Evolutionary conservation across 2,797 vertebrate genomes (phyloP).

Genomic region (Diplodus sargus): DNA sequence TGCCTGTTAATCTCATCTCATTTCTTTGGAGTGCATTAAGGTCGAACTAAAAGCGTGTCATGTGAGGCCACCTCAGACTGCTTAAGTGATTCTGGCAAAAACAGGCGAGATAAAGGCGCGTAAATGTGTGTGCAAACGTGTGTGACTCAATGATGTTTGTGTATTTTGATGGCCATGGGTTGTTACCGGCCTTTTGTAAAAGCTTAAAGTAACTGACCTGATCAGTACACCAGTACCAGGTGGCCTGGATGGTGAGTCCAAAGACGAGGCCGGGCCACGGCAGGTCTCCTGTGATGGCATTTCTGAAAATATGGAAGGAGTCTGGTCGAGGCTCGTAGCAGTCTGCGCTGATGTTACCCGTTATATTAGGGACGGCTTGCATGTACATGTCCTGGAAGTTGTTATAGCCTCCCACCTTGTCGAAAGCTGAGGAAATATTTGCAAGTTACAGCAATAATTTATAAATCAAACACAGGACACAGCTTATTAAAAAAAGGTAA

Average conservation of each 20-base stretch:
- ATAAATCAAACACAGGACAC: neutral
- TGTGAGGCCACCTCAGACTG: conserved; percentile 6
- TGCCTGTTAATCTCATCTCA: conserved; percentile 52
- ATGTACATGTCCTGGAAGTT: conserved; percentile 89
- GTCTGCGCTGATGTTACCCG: conserved; percentile 24
- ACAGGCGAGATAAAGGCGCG: conserved; percentile 29
- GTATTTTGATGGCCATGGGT: conserved; percentile 28
- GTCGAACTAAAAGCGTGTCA: conserved; percentile 48
- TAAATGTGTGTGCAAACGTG: conserved; percentile 21
- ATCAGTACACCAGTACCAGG: conserved; percentile 97
- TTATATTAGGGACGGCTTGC: conserved; percentile 83
- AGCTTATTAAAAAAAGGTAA: too few species aligned
- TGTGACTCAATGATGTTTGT: conserved; percentile 19
- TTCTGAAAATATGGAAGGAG: conserved; percentile 92
- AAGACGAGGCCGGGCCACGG: conserved; percentile 93
- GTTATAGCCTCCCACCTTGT: conserved; percentile 90
- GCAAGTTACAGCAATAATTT: conserved; percentile 5
- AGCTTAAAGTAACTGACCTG: conserved; percentile 86
- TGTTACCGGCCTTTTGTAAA: conserved; percentile 2
- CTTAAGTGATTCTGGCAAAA: conserved; percentile 28
- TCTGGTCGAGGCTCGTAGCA: conserved; percentile 90
- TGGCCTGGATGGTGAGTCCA: conserved; percentile 88
- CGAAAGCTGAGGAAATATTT: conserved; percentile 72
- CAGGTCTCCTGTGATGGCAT: conserved; percentile 88
- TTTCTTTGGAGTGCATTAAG: conserved; percentile 30